Evolutionary conservation across 2,113 vertebrate species (phyloP).

Genomic region (Pimephales promelas): DNA sequence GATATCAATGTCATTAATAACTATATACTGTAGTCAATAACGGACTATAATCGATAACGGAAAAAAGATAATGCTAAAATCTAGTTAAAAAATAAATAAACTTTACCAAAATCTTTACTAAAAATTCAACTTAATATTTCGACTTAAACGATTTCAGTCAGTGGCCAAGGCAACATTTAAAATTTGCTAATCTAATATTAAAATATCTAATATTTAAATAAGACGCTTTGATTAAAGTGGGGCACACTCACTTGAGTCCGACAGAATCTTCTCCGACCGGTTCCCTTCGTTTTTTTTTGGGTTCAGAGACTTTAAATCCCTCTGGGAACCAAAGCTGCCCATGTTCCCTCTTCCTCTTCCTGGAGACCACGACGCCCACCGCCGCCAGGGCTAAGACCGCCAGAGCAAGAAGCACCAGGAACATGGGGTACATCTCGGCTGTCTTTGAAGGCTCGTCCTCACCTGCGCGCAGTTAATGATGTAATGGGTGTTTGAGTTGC

Average conservation of each 20-base stretch:
- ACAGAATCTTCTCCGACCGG: slow-evolving; percentile 95
- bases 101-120: no score
- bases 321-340: slow-evolving; percentile 98
- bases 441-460: slow-evolving; percentile 74
- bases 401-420: slow-evolving; percentile 79
- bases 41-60: no score
- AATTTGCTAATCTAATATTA: no score
- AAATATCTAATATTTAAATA: neutral
- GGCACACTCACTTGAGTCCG: slow-evolving; percentile 87
- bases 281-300: slow-evolving; percentile 95
- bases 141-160: no score
- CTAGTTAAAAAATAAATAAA: no score
- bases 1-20: no score
- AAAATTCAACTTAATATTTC: no score
- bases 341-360: slow-evolving; percentile 90
- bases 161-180: no score
- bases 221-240: neutral
- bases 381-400: slow-evolving; percentile 80
- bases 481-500: slow-evolving; percentile 19
- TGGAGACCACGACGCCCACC: slow-evolving; percentile 87
- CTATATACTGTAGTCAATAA: no score
- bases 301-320: slow-evolving; percentile 91
- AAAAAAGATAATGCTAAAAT: no score
- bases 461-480: slow-evolving; percentile 70
- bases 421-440: slow-evolving; percentile 87